These are phyloP conservation scores for Rhyacophila evoluta DNA, from an alignment of 2,888 invertebrate genomes.

Conservation along the genomic window DNA sequence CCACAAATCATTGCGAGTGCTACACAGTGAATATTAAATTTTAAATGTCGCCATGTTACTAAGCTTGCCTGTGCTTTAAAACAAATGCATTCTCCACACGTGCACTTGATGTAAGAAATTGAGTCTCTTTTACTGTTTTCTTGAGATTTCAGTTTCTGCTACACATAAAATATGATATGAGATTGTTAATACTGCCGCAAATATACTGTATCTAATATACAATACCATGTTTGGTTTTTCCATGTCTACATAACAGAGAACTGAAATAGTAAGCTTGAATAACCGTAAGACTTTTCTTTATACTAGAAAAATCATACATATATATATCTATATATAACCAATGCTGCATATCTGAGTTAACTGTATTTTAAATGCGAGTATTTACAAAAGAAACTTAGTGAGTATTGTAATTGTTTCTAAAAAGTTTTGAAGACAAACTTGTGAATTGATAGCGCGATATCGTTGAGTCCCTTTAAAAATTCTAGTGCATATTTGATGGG, in stretches of 20 bases:
- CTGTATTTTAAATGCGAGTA: too few relatives aligned
- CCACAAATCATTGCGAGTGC: too few relatives aligned
- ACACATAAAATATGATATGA: constrained; percentile 33
- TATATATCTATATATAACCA: too few relatives aligned
- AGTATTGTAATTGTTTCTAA: too few relatives aligned
- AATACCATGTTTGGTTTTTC: too few relatives aligned
- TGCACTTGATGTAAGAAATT: constrained; percentile 42
- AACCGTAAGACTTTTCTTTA: too few relatives aligned
- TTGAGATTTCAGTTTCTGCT: constrained; percentile 32
- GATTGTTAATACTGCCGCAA: constrained; percentile 23
- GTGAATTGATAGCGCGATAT: not conserved
- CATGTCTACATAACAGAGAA: too few relatives aligned
- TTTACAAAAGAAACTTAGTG: too few relatives aligned
- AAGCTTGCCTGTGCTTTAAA: not conserved
- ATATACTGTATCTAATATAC: too few relatives aligned
- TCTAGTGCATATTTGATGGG: not conserved
- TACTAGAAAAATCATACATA: too few relatives aligned
- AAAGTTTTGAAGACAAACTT: not conserved
- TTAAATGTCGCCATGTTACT: not conserved
- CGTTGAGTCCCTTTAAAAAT: not conserved
- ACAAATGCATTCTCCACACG: constrained; percentile 41
- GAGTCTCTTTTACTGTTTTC: constrained; percentile 37
- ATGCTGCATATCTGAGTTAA: too few relatives aligned
- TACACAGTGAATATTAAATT: not conserved
- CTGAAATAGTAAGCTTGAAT: too few relatives aligned